These are phyloP conservation scores for Drosophila athabasca DNA, from an alignment of 1,140 invertebrate species.

Conservation along the genomic window DNA sequence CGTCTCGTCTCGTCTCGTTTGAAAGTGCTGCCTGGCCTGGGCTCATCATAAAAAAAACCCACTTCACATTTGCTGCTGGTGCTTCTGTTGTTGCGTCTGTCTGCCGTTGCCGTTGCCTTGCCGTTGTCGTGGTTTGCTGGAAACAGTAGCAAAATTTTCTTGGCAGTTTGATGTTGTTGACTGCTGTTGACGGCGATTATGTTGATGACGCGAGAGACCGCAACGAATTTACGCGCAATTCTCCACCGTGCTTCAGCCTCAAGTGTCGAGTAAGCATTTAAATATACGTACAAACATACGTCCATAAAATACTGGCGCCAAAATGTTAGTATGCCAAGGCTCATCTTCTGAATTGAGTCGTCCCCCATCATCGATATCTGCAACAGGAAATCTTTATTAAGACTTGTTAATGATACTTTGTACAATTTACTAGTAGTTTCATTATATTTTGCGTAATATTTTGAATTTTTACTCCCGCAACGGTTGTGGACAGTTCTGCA, in stretches of 20 bases:
- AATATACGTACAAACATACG: constrained; percentile 59
- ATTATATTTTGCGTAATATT: no score
- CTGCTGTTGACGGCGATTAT: constrained; percentile 80
- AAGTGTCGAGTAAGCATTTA: constrained; percentile 60
- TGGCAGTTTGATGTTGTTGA: constrained; percentile 81
- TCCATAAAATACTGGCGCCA: constrained; percentile 13
- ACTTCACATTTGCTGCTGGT: constrained; percentile 60
- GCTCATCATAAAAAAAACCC: constrained; percentile 70
- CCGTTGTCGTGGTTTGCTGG: constrained; percentile 43
- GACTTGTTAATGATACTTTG: no score
- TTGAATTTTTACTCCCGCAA: no score
- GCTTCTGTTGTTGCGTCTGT: constrained; percentile 18
- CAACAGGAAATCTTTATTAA: no score
- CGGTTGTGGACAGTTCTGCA: no score
- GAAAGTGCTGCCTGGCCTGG: constrained; percentile 57
- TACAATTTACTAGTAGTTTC: no score
- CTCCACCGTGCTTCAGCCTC: constrained; percentile 61
- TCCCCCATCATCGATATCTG: not conserved
- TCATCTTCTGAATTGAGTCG: not conserved
- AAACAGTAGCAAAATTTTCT: constrained; percentile 79
- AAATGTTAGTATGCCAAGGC: constrained; percentile 49
- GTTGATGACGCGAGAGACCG: constrained; percentile 79
- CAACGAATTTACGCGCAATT: constrained; percentile 82
- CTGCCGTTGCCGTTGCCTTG: constrained; percentile 14
- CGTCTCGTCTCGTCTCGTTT: constrained; percentile 27